These are phyloP conservation scores for Aphis gossypii DNA, from an alignment of 1,140 invertebrate species.

Conservation along the genomic window DNA sequence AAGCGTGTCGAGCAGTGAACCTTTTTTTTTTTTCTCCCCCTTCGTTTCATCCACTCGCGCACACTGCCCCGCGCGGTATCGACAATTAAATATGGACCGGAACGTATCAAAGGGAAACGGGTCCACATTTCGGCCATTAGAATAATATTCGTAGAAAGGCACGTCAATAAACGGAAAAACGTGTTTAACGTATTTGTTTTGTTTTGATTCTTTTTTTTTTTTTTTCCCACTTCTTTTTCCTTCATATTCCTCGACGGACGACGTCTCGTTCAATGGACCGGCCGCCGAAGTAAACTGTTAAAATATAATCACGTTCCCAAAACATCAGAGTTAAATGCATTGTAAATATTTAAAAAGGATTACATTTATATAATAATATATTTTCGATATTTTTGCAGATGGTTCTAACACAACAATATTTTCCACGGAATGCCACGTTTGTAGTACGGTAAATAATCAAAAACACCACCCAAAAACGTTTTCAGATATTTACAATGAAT, in stretches of 20 bases:
- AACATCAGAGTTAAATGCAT: conserved; percentile 11
- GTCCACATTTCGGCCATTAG: conserved; percentile 42
- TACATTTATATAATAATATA: background rate
- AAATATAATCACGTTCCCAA: conserved; percentile 10
- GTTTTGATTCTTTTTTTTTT: background rate
- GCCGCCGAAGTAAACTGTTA: background rate
- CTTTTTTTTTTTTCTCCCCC: conserved; percentile 33
- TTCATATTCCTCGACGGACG: background rate
- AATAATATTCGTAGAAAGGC: conserved; percentile 56
- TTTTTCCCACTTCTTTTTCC: background rate
- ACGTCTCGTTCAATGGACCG: background rate
- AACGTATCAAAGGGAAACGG: conserved; percentile 55
- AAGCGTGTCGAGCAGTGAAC: conserved; percentile 52
- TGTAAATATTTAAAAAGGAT: conserved; percentile 43
- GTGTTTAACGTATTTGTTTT: conserved; percentile 53
- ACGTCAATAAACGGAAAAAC: conserved; percentile 46
- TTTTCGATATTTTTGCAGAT: background rate
- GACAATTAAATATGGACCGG: conserved; percentile 55
- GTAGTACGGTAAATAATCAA: background rate
- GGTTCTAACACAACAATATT: background rate
- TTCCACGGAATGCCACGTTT: background rate
- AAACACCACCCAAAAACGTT: background rate
- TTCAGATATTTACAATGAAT: background rate
- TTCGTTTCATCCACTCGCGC: background rate
- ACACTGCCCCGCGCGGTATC: background rate